Conservation (phyloP, 1,140 invertebrate species). For the Sitobion miscanthi region DNA sequence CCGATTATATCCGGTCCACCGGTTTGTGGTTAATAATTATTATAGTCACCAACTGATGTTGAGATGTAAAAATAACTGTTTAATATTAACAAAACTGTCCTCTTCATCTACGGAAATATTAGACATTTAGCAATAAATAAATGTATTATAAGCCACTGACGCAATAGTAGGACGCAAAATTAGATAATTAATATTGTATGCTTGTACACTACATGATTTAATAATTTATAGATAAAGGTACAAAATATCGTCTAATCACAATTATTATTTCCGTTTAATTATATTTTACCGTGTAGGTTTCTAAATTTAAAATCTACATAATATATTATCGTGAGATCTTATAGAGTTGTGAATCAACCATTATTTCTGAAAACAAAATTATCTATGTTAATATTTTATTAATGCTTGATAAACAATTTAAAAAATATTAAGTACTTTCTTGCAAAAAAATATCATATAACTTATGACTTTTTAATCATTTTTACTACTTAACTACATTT, state of each 20-base stretch:
- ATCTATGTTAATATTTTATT: too few species aligned
- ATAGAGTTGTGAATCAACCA: too few species aligned
- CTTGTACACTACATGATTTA: neutral
- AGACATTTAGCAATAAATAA: neutral
- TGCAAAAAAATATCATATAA: too few species aligned
- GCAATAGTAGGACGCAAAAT: too few species aligned
- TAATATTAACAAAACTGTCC: neutral
- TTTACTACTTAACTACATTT: too few species aligned
- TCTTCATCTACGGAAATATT: neutral
- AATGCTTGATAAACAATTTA: too few species aligned
- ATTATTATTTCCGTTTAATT: neutral
- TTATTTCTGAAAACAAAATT: too few species aligned
- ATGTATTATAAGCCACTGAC: neutral
- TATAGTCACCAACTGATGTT: neutral
- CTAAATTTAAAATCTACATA: too few species aligned
- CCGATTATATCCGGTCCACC: neutral
- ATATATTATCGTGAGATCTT: too few species aligned
- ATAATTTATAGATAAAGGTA: neutral
- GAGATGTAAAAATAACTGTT: neutral
- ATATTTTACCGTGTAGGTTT: too few species aligned
- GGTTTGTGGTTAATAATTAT: neutral
- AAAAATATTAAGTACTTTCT: too few species aligned
- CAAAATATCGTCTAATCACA: neutral
- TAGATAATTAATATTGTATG: neutral
- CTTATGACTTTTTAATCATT: too few species aligned